phyloP scores from a whole-genome alignment of 2,888 invertebrate genomes.

The Dorcus hopei region DNA sequence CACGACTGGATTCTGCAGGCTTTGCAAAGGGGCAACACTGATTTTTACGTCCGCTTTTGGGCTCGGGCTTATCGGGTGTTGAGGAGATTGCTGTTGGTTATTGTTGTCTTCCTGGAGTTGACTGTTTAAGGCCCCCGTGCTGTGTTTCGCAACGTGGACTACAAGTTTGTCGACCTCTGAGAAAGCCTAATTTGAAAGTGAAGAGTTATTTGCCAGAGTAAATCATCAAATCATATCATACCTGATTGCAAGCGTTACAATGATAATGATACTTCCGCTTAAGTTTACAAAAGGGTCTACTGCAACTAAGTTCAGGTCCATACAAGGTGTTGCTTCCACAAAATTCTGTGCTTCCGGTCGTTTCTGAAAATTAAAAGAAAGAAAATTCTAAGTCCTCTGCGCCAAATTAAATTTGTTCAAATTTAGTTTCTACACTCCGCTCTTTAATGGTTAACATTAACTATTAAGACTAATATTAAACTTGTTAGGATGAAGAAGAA shows the following conservation, averaged over 20 bases:
- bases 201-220: background rate
- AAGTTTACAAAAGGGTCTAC: slow-evolving; percentile 75
- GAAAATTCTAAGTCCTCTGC: background rate
- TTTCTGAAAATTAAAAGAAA: background rate
- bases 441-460: no score
- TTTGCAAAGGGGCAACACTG: slow-evolving; percentile 46
- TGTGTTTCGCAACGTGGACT: slow-evolving; percentile 70
- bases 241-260: slow-evolving; percentile 76
- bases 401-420: no score
- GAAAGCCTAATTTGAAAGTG: slow-evolving; percentile 54
- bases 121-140: slow-evolving; percentile 56
- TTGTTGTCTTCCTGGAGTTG: slow-evolving; percentile 44
- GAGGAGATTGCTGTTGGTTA: slow-evolving; percentile 33
- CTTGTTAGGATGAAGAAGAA: no score
- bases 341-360: slow-evolving; percentile 16
- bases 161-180: slow-evolving; percentile 68
- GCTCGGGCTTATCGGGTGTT: slow-evolving; percentile 29
- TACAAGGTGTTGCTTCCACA: slow-evolving; percentile 54
- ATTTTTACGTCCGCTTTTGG: slow-evolving; percentile 42
- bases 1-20: slow-evolving; percentile 37
- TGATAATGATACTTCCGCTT: slow-evolving; percentile 77
- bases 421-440: no score
- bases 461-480: no score
- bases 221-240: slow-evolving; percentile 27
- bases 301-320: slow-evolving; percentile 66